A percentile compares a stretch with the other conserved stretches of the same genome.
Evolutionary conservation across 1,140 invertebrate species (phyloP).

Genomic region (Ectropis grisescens): DNA sequence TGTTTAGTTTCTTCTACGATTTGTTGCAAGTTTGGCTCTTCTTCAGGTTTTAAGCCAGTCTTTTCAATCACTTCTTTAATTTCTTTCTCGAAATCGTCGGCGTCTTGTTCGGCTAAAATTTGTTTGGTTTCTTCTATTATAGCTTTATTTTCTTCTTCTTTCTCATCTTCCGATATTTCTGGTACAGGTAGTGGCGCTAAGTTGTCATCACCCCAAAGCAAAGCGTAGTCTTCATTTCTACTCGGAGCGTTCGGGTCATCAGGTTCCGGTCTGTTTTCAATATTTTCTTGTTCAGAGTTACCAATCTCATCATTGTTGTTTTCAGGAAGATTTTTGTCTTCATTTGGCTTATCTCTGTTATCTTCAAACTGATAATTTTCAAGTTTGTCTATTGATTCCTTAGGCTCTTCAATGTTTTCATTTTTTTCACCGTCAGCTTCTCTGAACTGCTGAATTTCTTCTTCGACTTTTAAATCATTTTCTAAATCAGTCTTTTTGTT

Average conservation of each 20-base stretch:
- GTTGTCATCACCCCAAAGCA: constrained; percentile 6
- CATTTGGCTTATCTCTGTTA: constrained; percentile 27
- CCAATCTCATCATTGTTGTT: not conserved
- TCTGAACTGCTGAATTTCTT: constrained; percentile 2
- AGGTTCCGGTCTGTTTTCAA: not conserved
- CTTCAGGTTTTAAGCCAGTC: constrained; percentile 1
- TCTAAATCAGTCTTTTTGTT: constrained; percentile 2
- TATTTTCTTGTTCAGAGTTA: not conserved
- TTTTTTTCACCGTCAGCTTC: too few relatives aligned
- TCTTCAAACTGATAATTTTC: constrained; percentile 47
- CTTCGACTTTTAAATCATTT: constrained; percentile 4
- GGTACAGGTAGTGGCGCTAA: not conserved
- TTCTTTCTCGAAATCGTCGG: constrained; percentile 4
- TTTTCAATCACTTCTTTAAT: constrained; percentile 11
- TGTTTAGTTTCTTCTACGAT: constrained; percentile 11
- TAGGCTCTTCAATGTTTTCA: constrained; percentile 1
- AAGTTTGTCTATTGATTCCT: constrained; percentile 9
- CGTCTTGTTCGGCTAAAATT: constrained; percentile 2
- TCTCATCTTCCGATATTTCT: constrained; percentile 1
- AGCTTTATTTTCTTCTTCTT: constrained; percentile 4
- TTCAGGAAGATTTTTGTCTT: constrained; percentile 10
- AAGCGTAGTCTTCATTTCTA: constrained; percentile 4
- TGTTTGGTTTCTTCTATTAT: constrained; percentile 23
- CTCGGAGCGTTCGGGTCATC: not conserved
- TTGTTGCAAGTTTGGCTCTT: constrained; percentile 4